Percentiles rank a stretch among this genome's conserved stretches.
phyloP scores from a whole-genome alignment of 2,888 invertebrate species.

The Brachyopa scutellaris region DNA sequence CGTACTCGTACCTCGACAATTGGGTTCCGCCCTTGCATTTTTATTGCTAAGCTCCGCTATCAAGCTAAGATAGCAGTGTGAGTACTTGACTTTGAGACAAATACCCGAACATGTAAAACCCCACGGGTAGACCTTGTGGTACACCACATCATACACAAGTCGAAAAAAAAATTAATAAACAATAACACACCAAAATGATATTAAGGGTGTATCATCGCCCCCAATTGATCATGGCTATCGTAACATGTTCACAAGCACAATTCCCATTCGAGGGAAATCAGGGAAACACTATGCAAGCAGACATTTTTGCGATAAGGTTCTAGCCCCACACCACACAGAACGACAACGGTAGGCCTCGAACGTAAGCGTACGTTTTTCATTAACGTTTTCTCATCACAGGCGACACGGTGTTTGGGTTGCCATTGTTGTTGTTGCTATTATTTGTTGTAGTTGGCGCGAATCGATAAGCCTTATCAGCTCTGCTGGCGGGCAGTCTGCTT shows the following conservation, averaged over 20 bases:
- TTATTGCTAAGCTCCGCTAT: conserved; percentile 2
- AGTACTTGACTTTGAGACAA: conserved; percentile 60
- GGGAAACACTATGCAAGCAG: conserved; percentile 59
- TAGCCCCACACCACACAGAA: conserved; percentile 23
- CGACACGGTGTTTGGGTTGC: conserved; percentile 10
- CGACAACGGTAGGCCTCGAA: conserved; percentile 50
- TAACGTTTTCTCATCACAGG: conserved; percentile 61
- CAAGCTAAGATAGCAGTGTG: conserved; percentile 41
- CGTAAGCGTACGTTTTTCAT: conserved; percentile 65
- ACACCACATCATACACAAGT: conserved; percentile 25
- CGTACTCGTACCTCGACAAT: too few relatives aligned
- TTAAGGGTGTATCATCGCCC: conserved; percentile 69
- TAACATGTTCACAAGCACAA: conserved; percentile 19
- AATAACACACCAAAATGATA: conserved; percentile 29
- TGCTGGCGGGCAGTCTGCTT: conserved; percentile 69
- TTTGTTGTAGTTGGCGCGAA: conserved; percentile 52
- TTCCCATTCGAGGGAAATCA: conserved; percentile 21
- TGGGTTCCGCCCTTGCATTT: conserved; percentile 17
- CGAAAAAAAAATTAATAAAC: conserved; percentile 1
- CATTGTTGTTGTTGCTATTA: conserved; percentile 29
- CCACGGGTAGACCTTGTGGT: conserved; percentile 66
- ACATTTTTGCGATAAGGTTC: conserved; percentile 60
- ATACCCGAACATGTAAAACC: conserved; percentile 51
- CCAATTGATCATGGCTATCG: conserved; percentile 67
- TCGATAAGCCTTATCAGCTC: conserved; percentile 68